Evolutionary conservation across 2,888 invertebrate species (phyloP), one percentile per base, ranked within the genome.

Genomic region (Diaprepes abbreviatus): DNA sequence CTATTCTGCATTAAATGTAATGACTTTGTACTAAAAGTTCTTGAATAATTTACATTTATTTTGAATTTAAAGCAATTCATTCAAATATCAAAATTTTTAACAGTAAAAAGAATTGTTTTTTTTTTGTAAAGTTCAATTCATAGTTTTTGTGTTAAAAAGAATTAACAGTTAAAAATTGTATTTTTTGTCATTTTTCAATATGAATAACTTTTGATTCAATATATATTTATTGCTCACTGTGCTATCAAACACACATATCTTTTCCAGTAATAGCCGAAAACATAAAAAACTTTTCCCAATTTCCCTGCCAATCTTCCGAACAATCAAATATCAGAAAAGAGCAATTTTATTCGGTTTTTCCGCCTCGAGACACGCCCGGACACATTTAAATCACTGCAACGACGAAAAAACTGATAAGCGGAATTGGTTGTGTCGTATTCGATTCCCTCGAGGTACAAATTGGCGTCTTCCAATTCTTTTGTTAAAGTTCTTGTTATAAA

Each of bases 351-450:
- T 70, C 52, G 63, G 62, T 62, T 70, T 69, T 72, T 72, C 65
- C 70, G 54, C 66, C 50, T 24, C 12, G 21, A 21, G 45, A 50
- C 28, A 55, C 48, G 58, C 54, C 68, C 66, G 69, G 72, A 70
- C 66, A 72, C 62, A 70, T 72, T 72, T 72, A 72, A 72, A 72
- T 72, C 72, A 72, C 71, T 71, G 67, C 71, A 64, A 68, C 62
- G 66, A 64, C 67, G 45, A 71, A 71, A 74, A 75, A 79, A 79
- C 80, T 80, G 81, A 82, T 81, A 82, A 82, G 81, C 78, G 76
- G 81, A 81, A 82, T 82, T 82, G 82, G 81, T 81, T 80, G 80
- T 80, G 80, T 79, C 79, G 78, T 74, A 75, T 80, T 80, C 80
- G 81, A 80, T 81, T 79, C 81, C 79, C 80, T 74, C 72, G 80